Evolutionary conservation across 1,140 invertebrate genomes (phyloP).

Genomic region (Drosophila obscura): DNA sequence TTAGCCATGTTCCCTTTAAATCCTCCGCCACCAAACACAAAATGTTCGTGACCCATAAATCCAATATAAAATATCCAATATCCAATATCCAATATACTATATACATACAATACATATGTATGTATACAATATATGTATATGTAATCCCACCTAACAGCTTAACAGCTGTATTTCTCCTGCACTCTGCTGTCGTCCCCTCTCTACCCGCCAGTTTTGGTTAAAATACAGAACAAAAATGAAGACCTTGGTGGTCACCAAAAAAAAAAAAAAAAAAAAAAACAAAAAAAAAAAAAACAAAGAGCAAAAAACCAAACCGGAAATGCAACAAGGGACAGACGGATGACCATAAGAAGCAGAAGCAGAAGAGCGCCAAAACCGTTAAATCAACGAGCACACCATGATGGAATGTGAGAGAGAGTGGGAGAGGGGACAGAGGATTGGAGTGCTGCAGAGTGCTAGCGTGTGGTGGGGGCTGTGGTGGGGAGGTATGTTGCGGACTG

Average conservation of each 20-base stretch:
- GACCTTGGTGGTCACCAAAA: too few relatives aligned
- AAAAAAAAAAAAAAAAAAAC: background rate
- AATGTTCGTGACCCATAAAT: too few relatives aligned
- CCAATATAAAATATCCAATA: too few relatives aligned
- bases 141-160: background rate
- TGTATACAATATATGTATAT: background rate
- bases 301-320: constrained; percentile 2
- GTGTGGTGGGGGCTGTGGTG: constrained; percentile 24
- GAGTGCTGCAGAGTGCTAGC: background rate
- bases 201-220: too few relatives aligned
- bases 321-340: constrained; percentile 2
- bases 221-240: too few relatives aligned
- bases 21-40: too few relatives aligned
- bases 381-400: constrained; percentile 46
- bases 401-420: background rate
- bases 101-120: too few relatives aligned
- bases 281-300: too few relatives aligned
- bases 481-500: background rate
- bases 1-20: too few relatives aligned
- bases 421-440: background rate
- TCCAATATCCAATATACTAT: too few relatives aligned
- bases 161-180: too few relatives aligned
- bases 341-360: background rate
- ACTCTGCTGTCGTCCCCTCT: too few relatives aligned
- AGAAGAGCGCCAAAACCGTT: constrained; percentile 14